Evolutionary conservation across 2,113 vertebrate species (phyloP).

Genomic region (Eudyptes chrysolophus): DNA sequence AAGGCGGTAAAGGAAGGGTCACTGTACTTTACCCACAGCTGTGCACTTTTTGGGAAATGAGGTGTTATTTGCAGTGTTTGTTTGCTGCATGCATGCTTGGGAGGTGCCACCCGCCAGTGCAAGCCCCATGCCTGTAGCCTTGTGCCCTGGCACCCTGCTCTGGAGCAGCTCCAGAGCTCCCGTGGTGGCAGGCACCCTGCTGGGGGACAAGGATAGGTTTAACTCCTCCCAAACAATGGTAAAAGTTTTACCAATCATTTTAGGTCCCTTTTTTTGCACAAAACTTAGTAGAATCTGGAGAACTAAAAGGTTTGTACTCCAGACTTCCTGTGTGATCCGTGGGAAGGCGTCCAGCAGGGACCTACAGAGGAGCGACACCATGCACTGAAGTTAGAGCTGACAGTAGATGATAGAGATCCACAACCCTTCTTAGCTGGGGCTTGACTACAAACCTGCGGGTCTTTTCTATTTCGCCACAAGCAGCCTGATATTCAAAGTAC

Average conservation of each 20-base stretch:
- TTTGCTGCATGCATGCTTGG: accelerated
- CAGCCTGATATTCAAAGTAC: background rate
- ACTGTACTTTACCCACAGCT: background rate
- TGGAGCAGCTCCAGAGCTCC: background rate
- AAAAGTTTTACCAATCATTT: background rate
- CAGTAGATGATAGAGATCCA: background rate
- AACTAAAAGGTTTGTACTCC: background rate
- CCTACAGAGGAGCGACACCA: accelerated
- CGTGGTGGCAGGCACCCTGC: no score
- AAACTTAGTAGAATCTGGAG: background rate
- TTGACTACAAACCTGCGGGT: background rate
- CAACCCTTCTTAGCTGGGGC: background rate
- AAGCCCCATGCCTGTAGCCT: background rate
- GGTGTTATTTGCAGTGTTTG: background rate
- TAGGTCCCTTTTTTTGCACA: background rate
- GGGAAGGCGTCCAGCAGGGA: background rate
- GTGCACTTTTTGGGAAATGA: background rate
- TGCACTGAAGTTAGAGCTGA: background rate
- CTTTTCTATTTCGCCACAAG: background rate
- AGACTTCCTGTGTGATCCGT: background rate
- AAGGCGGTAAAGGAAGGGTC: background rate
- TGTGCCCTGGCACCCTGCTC: background rate
- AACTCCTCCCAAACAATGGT: background rate
- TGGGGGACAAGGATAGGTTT: background rate
- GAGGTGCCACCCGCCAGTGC: background rate